These are phyloP conservation scores for Drosophila tani DNA, from an alignment of 1,140 invertebrate species.

Conservation along the genomic window DNA sequence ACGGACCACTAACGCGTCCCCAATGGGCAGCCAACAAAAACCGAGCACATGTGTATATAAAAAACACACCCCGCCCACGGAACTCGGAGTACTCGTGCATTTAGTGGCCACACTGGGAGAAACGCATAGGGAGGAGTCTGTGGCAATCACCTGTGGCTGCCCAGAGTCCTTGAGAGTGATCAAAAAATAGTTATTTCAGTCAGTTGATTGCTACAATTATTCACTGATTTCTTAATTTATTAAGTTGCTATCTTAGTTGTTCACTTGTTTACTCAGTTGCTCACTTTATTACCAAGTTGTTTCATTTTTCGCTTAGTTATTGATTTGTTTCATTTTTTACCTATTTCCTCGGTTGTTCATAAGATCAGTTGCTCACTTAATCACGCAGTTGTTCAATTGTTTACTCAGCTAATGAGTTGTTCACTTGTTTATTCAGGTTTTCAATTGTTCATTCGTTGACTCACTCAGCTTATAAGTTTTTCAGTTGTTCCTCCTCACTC, in stretches of 20 bases:
- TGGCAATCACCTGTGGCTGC: background rate
- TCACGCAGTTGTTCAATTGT: background rate
- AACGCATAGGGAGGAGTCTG: background rate
- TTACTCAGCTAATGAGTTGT: background rate
- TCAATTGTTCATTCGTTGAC: background rate
- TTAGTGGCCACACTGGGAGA: constrained; percentile 55
- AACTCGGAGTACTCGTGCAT: constrained; percentile 75
- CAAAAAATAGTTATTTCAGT: background rate
- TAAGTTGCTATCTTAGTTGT: too few relatives aligned
- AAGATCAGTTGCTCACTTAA: background rate
- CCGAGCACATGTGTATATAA: constrained; percentile 71
- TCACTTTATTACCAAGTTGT: background rate
- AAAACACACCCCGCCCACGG: constrained; percentile 48
- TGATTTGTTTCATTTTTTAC: background rate
- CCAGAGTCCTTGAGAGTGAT: background rate
- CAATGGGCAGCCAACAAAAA: constrained; percentile 81
- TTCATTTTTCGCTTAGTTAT: background rate
- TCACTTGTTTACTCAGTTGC: background rate
- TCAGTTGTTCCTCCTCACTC: too few relatives aligned
- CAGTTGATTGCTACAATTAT: background rate
- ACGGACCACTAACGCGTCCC: constrained; percentile 81
- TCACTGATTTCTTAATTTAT: background rate
- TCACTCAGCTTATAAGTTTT: too few relatives aligned
- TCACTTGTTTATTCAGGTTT: background rate
- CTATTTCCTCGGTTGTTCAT: background rate